Conservation (phyloP, 2,797 vertebrate genomes). For the Rhyacichthys aspro region DNA sequence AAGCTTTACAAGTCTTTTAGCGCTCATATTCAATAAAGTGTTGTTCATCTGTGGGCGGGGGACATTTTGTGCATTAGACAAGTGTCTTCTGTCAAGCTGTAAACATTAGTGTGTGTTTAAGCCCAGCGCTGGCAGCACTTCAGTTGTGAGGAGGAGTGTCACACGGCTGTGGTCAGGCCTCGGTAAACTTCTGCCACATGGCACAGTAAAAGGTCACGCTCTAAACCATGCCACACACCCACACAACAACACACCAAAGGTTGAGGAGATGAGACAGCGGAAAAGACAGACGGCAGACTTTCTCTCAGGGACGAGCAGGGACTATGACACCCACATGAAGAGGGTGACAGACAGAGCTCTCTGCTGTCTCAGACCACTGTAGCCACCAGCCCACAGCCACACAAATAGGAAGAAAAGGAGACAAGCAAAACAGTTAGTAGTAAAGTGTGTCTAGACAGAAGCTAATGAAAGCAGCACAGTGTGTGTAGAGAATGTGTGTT, state of each 20-base stretch:
- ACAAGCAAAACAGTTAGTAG: constrained; percentile 59
- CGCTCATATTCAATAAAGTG: constrained; percentile 7
- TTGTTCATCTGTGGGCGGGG: constrained; percentile 23
- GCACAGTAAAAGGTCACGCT: constrained; percentile 75
- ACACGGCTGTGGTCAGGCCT: constrained; percentile 57
- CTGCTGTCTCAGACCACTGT: constrained; percentile 32
- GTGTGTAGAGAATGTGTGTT: constrained; percentile 13
- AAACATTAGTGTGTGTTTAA: constrained; percentile 44
- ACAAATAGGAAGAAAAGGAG: constrained; percentile 30
- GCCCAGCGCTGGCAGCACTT: constrained; percentile 46
- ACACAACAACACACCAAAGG: constrained; percentile 52
- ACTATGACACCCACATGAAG: constrained; percentile 47
- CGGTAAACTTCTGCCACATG: constrained; percentile 67
- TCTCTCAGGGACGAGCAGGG: constrained; percentile 45
- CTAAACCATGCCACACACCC: constrained; percentile 52
- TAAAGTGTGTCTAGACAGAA: constrained; percentile 72
- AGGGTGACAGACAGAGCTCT: constrained; percentile 57
- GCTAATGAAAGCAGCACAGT: constrained; percentile 64
- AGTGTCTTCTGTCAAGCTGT: constrained; percentile 38
- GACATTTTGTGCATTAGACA: constrained; percentile 10
- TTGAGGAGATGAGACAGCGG: constrained; percentile 34
- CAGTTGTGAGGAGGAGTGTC: constrained; percentile 53
- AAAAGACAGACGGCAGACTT: constrained; percentile 39
- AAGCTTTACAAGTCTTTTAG: neutral
- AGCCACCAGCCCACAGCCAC: constrained; percentile 24